These are phyloP conservation scores for Agrochola macilenta DNA, from an alignment of 2,888 invertebrate species.

Conservation along the genomic window DNA sequence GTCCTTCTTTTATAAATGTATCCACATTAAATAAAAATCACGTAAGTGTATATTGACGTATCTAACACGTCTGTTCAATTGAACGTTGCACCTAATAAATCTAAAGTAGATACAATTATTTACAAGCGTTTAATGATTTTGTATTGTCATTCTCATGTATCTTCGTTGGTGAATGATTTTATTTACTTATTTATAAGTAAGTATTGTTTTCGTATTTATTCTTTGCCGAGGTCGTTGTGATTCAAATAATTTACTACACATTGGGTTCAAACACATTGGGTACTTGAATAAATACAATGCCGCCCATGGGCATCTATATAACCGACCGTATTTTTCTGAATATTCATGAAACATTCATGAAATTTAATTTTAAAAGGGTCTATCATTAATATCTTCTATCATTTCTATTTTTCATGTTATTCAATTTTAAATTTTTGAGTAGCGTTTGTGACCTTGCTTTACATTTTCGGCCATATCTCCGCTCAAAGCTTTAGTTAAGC, in stretches of 20 bases:
- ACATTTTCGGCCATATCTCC: no score
- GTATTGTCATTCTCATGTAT: background rate
- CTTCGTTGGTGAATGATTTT: background rate
- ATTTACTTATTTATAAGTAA: background rate
- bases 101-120: constrained; percentile 14
- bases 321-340: no score
- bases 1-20: background rate
- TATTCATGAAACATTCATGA: no score
- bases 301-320: no score
- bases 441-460: no score
- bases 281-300: no score
- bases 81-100: constrained; percentile 8
- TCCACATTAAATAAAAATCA: background rate
- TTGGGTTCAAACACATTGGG: background rate
- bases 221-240: background rate
- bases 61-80: constrained; percentile 7
- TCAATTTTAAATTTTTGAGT: no score
- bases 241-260: no score
- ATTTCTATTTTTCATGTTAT: no score
- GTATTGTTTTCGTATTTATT: background rate
- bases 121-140: background rate
- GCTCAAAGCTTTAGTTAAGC: no score
- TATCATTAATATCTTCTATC: no score
- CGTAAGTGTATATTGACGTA: background rate
- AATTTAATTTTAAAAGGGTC: no score